Percentiles rank a stretch among this genome's conserved stretches.
Evolutionary conservation across 2,888 invertebrate genomes (phyloP).

Genomic region (Prosopocoilus inquinatus): DNA sequence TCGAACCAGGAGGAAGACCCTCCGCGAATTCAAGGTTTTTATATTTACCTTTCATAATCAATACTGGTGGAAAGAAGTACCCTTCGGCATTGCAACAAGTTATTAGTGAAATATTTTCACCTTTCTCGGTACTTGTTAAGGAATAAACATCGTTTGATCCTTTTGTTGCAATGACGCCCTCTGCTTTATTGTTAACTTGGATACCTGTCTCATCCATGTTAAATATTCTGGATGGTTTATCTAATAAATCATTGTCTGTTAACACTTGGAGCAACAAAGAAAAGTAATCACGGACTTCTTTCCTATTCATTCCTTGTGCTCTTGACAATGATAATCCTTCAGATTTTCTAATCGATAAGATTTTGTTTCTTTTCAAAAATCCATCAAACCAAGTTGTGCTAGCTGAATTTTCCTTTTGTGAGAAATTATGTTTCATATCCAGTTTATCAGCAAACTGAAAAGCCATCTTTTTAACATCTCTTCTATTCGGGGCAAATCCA

Average conservation of each 20-base stretch:
- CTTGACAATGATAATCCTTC: slow-evolving; percentile 5
- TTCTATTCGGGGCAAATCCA: slow-evolving; percentile 11
- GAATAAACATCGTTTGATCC: slow-evolving; percentile 29
- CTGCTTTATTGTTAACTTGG: slow-evolving; percentile 43
- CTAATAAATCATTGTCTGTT: slow-evolving; percentile 3
- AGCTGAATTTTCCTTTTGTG: slow-evolving; percentile 2
- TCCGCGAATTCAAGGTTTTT: slow-evolving; percentile 6
- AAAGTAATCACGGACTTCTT: slow-evolving; percentile 5
- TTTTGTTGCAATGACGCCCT: slow-evolving; percentile 32
- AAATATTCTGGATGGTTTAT: slow-evolving; percentile 9
- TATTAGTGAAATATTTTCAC: slow-evolving; percentile 39
- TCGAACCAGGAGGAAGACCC: slow-evolving; percentile 7
- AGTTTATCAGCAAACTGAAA: neutral
- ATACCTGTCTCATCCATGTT: slow-evolving; percentile 26
- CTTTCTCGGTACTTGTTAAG: slow-evolving; percentile 34
- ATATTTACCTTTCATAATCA: slow-evolving; percentile 31
- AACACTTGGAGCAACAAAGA: slow-evolving; percentile 1
- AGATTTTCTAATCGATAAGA: slow-evolving; percentile 6
- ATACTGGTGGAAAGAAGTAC: slow-evolving; percentile 33
- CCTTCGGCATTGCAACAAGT: slow-evolving; percentile 42
- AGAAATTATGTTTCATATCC: neutral
- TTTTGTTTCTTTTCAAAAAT: slow-evolving; percentile 16
- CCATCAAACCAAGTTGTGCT: slow-evolving; percentile 16
- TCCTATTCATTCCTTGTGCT: slow-evolving; percentile 1
- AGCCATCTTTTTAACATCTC: slow-evolving; percentile 6